Conservation (phyloP, 2,797 vertebrate species). For the Holocentrus rufus region DNA sequence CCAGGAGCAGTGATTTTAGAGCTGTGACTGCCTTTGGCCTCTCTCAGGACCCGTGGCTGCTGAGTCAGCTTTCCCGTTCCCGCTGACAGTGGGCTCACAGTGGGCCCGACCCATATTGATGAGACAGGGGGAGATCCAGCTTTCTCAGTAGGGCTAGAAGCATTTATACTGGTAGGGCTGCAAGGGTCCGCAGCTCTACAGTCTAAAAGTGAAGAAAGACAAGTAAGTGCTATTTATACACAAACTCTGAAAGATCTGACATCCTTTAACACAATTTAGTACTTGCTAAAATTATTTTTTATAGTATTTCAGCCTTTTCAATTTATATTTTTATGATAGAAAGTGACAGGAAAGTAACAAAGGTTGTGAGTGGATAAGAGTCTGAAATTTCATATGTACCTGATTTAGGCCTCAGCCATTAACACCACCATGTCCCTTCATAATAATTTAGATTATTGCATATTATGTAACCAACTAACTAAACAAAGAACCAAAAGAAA, state of each 20-base stretch:
- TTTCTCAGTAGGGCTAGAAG: conserved; percentile 9
- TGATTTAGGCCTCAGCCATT: too few relatives aligned
- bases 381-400: too few relatives aligned
- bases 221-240: neutral
- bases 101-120: conserved; percentile 32
- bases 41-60: conserved; percentile 41
- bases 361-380: too few relatives aligned
- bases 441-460: neutral
- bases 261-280: too few relatives aligned
- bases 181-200: conserved; percentile 29
- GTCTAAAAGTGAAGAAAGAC: conserved; percentile 41
- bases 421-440: too few relatives aligned
- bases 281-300: too few relatives aligned
- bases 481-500: neutral
- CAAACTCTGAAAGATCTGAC: neutral
- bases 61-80: conserved; percentile 38
- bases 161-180: conserved; percentile 14
- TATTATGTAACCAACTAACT: neutral
- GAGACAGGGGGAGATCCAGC: neutral
- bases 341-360: too few relatives aligned
- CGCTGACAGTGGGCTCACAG: conserved; percentile 32
- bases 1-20: conserved; percentile 27
- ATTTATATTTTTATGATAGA: too few relatives aligned
- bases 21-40: conserved; percentile 50
- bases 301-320: too few relatives aligned